Conservation (phyloP, 2,888 invertebrate species). For the Epirrhoe tristata region DNA sequence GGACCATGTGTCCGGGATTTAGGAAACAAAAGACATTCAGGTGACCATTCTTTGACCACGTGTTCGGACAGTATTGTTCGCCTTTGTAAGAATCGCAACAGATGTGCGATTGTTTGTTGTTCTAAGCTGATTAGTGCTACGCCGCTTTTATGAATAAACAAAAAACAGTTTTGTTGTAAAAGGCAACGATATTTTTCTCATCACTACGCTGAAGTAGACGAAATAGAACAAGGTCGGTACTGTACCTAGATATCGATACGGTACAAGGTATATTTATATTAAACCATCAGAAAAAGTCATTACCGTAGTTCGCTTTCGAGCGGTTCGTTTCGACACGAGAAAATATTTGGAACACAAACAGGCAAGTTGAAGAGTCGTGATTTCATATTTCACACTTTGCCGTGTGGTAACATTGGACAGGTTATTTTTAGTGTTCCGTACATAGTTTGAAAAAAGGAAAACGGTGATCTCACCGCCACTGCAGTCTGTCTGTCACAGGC, state of each 20-base stretch:
- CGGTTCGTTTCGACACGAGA: slow-evolving; percentile 73
- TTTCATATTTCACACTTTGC: slow-evolving; percentile 85
- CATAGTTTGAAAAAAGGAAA: slow-evolving; percentile 2
- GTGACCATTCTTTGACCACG: slow-evolving; percentile 63
- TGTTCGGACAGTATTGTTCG: slow-evolving; percentile 67
- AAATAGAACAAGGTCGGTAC: slow-evolving; percentile 69
- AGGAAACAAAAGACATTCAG: slow-evolving; percentile 73
- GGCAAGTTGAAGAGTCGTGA: slow-evolving; percentile 80
- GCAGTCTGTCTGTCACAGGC: slow-evolving; percentile 7
- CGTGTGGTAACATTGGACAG: slow-evolving; percentile 76
- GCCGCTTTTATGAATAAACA: slow-evolving; percentile 53
- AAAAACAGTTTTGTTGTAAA: slow-evolving; percentile 48
- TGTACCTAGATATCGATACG: slow-evolving; percentile 52
- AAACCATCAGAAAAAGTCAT: slow-evolving; percentile 62
- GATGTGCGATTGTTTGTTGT: slow-evolving; percentile 66
- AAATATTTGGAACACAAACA: slow-evolving; percentile 83
- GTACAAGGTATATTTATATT: slow-evolving; percentile 64
- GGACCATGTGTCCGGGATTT: slow-evolving; percentile 71
- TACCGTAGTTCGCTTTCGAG: slow-evolving; percentile 64
- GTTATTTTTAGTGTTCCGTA: slow-evolving; percentile 62
- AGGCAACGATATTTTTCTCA: slow-evolving; percentile 50
- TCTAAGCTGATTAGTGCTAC: slow-evolving; percentile 49
- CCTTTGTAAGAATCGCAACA: slow-evolving; percentile 61
- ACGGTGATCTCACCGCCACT: neutral
- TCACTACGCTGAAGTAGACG: slow-evolving; percentile 43